A percentile compares a stretch with the other conserved stretches of the same genome.
Evolutionary conservation across 2,888 invertebrate genomes (phyloP).

Genomic region (Cyaniris semiargus): DNA sequence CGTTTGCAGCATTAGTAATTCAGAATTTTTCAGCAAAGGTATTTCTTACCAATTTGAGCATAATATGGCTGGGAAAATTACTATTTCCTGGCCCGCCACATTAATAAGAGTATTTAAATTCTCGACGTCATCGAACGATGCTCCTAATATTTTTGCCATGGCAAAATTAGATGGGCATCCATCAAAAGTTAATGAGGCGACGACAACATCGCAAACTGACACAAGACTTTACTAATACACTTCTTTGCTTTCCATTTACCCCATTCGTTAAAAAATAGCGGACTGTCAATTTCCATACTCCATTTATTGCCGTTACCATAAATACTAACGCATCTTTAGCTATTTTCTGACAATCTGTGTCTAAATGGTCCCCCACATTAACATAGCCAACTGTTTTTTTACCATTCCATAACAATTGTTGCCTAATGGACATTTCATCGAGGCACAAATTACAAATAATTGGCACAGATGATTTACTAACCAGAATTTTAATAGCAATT

Average conservation of each 20-base stretch:
- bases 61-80: slow-evolving; percentile 2
- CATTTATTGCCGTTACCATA: slow-evolving; percentile 14
- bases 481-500: background rate
- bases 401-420: slow-evolving; percentile 10
- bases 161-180: slow-evolving; percentile 21
- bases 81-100: background rate
- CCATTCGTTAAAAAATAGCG: slow-evolving; percentile 16
- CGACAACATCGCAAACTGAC: background rate
- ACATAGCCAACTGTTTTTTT: slow-evolving; percentile 17
- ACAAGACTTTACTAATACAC: background rate
- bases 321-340: slow-evolving; percentile 20
- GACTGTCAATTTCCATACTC: background rate
- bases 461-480: background rate
- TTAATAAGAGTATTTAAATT: background rate
- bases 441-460: slow-evolving; percentile 3
- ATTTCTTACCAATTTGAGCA: background rate
- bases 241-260: background rate
- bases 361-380: background rate
- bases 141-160: slow-evolving; percentile 8
- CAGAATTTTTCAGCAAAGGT: background rate
- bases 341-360: background rate
- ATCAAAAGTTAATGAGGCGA: background rate
- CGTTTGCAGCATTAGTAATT: background rate
- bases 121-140: background rate
- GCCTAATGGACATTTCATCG: slow-evolving; percentile 22